These are phyloP conservation scores for Drosophila paramelanica DNA, from an alignment of 2,888 invertebrate genomes.

Conservation along the genomic window DNA sequence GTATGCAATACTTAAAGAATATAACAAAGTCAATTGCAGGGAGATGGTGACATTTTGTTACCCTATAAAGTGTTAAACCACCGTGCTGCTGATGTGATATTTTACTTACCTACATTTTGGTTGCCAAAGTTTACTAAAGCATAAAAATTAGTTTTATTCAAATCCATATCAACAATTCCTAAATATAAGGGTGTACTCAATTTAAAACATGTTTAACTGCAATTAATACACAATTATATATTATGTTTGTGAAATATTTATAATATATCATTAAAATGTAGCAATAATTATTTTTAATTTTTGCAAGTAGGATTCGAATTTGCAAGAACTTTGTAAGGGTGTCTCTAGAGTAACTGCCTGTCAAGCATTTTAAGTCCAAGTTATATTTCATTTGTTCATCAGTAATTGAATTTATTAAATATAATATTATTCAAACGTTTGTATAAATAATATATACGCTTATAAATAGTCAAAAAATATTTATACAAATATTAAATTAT, in stretches of 20 bases:
- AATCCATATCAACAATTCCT: too few relatives aligned
- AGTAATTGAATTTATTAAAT: slow-evolving; percentile 64
- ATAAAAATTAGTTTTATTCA: too few relatives aligned
- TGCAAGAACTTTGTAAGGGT: background rate
- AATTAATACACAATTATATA: too few relatives aligned
- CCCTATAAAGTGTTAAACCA: background rate
- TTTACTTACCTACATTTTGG: too few relatives aligned
- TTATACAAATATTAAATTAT: slow-evolving; percentile 20
- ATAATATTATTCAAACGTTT: slow-evolving; percentile 32
- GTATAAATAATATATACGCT: slow-evolving; percentile 59
- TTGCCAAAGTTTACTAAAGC: too few relatives aligned
- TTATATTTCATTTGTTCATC: slow-evolving; percentile 23
- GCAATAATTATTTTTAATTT: too few relatives aligned
- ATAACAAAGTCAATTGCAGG: background rate
- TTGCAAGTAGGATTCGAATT: background rate
- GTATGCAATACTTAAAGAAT: background rate
- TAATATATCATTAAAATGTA: too few relatives aligned
- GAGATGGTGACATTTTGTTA: background rate
- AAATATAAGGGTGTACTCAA: too few relatives aligned
- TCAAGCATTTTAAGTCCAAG: background rate
- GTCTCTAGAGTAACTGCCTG: background rate
- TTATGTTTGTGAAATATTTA: too few relatives aligned
- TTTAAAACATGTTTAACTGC: too few relatives aligned
- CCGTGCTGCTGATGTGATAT: too few relatives aligned
- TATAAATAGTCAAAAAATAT: slow-evolving; percentile 69